phyloP scores from a whole-genome alignment of 1,140 invertebrate genomes.

The Nylanderia fulva region DNA sequence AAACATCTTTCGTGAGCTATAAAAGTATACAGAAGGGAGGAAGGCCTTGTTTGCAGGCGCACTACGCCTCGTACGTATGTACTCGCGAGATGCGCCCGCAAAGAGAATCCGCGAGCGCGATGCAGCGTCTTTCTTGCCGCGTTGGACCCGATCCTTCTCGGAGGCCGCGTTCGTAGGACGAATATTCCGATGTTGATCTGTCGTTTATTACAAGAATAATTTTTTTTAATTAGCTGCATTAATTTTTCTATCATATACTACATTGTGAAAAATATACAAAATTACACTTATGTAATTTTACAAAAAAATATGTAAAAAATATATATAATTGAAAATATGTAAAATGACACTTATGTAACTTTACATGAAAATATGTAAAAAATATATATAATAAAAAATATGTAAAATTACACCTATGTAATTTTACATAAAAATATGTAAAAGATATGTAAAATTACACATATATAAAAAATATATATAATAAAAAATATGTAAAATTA shows the following conservation, averaged over 20 bases:
- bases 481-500: too few relatives aligned
- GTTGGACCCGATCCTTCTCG: slow-evolving; percentile 23
- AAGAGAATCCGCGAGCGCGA: slow-evolving; percentile 25
- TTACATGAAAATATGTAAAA: too few relatives aligned
- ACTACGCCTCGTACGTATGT: slow-evolving; percentile 8
- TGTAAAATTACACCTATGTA: too few relatives aligned
- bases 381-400: too few relatives aligned
- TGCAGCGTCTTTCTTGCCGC: slow-evolving; percentile 36
- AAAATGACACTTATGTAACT: too few relatives aligned
- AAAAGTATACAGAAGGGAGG: slow-evolving; percentile 21
- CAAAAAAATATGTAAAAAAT: too few relatives aligned
- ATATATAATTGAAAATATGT: too few relatives aligned
- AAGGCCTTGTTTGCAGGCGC: slow-evolving; percentile 43
- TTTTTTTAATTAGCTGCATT: slow-evolving; percentile 54
- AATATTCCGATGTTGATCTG: slow-evolving; percentile 53
- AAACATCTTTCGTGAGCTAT: slow-evolving; percentile 17
- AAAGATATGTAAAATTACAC: too few relatives aligned
- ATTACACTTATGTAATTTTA: too few relatives aligned
- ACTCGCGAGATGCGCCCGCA: not conserved
- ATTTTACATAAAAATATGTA: too few relatives aligned
- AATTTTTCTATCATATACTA: not conserved
- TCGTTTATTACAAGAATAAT: slow-evolving; percentile 29
- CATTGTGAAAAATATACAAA: too few relatives aligned
- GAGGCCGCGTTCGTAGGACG: slow-evolving; percentile 39
- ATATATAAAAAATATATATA: too few relatives aligned